Base-by-base conservation (phyloP, 2,113 vertebrate species). In the Hystrix cristata region DNA sequence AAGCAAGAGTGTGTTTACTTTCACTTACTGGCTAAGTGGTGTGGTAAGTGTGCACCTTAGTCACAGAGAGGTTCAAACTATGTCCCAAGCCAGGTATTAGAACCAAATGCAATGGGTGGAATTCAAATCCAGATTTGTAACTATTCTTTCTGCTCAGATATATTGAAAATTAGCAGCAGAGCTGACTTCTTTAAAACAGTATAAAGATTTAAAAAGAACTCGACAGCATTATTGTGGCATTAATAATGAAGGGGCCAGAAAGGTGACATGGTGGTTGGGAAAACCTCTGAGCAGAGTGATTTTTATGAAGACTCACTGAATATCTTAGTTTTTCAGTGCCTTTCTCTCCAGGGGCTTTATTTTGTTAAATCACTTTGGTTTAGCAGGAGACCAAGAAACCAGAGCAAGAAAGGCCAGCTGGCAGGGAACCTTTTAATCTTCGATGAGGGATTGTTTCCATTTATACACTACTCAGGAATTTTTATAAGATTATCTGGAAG, bases 361-460 rank as follows among this genome's bases (percentile, higher is more conserved):
- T 94, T 72, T 51, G 67, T 95, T 94, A 96, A 91, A 87, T 94
- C 48, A 38, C 82, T 87, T 93, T 91, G 86, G 91, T 85, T 96
- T 93, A 81, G 91, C 57, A 69, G 46, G n/a, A 81, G 67, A 21
- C 48, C 25, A 72, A 38, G 38, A 74, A 80, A 48, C 34, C 9
- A 81, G 29, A 90, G 51, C 21, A 25, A 87, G 81, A 62, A 93
- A 72, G 46, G 46, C 57, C 55, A 85, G 25, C 59, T 94, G 62
- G 23, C 29, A 72, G 76, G 72, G 78, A 84, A 84, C 3, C 3
- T 78, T 79, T 57, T 38, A 48, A 43, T 94, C 72, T 10, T 96
- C 46, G 2, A 3, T 34, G 62, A 92, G 51, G 38, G 43, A 25
- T 76, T 92, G 31, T 95, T 89, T 95, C 51, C 29, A 27, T 82